These are phyloP conservation scores for Pomatorhinus ruficollis DNA, from an alignment of 2,113 vertebrate genomes.

Conservation along the genomic window DNA sequence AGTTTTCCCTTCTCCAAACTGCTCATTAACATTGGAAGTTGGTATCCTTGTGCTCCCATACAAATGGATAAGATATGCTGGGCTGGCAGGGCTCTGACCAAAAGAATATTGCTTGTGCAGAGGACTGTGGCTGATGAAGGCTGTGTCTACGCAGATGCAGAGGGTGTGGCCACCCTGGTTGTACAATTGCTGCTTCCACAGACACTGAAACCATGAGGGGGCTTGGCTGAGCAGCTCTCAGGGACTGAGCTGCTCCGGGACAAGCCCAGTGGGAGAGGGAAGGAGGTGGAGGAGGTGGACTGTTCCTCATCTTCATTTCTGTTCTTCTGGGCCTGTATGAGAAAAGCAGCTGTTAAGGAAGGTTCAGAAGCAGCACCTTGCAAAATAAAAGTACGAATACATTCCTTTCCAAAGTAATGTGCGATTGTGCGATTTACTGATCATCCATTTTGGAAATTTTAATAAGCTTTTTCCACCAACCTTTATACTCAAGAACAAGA, in stretches of 20 bases:
- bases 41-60: rapidly evolving
- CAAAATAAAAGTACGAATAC: background rate
- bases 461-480: background rate
- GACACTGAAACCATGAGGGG: rapidly evolving
- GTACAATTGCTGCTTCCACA: background rate
- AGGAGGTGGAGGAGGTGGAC: background rate
- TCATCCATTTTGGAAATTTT: background rate
- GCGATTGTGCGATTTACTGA: no score
- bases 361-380: background rate
- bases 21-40: rapidly evolving
- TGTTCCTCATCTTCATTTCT: background rate
- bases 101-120: background rate
- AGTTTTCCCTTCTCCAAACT: background rate
- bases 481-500: background rate
- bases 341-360: background rate
- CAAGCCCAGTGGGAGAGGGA: background rate
- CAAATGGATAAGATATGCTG: background rate
- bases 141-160: rapidly evolving
- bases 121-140: background rate
- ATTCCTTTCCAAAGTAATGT: background rate
- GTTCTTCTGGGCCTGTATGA: background rate
- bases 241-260: background rate
- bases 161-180: rapidly evolving
- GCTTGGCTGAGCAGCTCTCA: background rate
- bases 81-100: background rate